Evolutionary conservation across 53 echinoderm and acorn worm genomes (phyloP).

Genomic region (Temnopleurus reevesii): DNA sequence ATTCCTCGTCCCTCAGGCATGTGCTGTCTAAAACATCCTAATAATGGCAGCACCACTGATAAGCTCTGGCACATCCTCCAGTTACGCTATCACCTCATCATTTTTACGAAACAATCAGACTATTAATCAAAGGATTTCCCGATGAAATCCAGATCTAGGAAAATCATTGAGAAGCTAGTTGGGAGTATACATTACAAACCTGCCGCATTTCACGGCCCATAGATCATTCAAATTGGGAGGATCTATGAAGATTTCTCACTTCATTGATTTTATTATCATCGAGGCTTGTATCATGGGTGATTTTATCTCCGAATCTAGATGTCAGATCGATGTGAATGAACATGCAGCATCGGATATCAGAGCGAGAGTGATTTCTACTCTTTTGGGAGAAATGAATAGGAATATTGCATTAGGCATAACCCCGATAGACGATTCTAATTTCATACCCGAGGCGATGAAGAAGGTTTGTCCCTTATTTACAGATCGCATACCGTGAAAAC

Average conservation of each 20-base stretch:
- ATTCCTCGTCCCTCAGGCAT: too few relatives aligned
- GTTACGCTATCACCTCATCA: neutral
- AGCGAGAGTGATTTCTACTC: constrained; percentile 52
- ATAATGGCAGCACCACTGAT: too few relatives aligned
- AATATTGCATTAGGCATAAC: constrained; percentile 56
- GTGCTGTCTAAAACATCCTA: too few relatives aligned
- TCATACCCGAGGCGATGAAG: constrained; percentile 24
- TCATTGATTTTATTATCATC: constrained; percentile 18
- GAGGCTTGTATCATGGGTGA: constrained; percentile 17
- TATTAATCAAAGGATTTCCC: neutral
- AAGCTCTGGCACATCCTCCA: too few relatives aligned
- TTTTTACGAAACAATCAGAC: neutral
- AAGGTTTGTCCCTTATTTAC: constrained; percentile 42
- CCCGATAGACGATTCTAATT: constrained; percentile 15
- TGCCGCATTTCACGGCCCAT: constrained; percentile 9
- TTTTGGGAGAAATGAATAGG: constrained; percentile 57
- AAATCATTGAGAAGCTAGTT: neutral
- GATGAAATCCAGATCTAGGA: neutral
- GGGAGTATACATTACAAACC: neutral
- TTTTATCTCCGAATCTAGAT: neutral
- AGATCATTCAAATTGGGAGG: constrained; percentile 2
- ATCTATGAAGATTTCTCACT: neutral
- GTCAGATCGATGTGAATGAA: constrained; percentile 45
- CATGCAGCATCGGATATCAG: constrained; percentile 55
- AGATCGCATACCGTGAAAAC: constrained; percentile 51